A percentile compares a stretch with the other conserved stretches of the same genome.
Conservation (phyloP, 2,888 invertebrate genomes). For the Syritta pipiens region DNA sequence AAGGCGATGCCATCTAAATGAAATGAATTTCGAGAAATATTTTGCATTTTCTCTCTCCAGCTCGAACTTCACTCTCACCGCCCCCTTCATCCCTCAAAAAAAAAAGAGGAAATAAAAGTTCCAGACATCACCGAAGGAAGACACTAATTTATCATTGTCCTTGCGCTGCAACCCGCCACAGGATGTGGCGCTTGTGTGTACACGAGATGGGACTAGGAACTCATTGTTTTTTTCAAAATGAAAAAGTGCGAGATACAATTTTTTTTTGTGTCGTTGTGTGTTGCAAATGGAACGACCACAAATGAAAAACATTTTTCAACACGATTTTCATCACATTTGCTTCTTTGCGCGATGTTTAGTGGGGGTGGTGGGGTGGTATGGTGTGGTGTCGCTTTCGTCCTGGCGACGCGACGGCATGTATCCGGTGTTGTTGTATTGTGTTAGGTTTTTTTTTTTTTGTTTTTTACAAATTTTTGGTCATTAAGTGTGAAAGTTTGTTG, state of each 20-base stretch:
- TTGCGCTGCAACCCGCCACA: conserved; percentile 28
- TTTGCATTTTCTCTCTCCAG: conserved; percentile 61
- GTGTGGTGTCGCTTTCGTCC: not conserved
- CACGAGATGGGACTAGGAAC: not conserved
- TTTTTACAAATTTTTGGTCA: conserved; percentile 26
- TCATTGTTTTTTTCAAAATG: conserved; percentile 31
- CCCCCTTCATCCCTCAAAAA: not conserved
- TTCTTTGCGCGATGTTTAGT: conserved; percentile 9
- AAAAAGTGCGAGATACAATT: conserved; percentile 12
- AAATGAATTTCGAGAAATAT: conserved; percentile 52
- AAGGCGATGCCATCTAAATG: conserved; percentile 16
- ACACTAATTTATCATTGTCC: conserved; percentile 62
- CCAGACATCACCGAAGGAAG: conserved; percentile 22
- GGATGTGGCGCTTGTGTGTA: conserved; percentile 4
- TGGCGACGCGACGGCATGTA: not conserved
- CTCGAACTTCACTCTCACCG: conserved; percentile 1
- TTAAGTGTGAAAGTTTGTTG: conserved; percentile 43
- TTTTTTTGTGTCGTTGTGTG: not conserved
- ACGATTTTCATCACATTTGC: conserved; percentile 57
- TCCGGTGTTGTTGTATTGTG: too few species aligned
- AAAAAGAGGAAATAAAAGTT: conserved; percentile 23
- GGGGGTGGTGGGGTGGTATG: not conserved
- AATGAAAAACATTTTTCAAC: conserved; percentile 62
- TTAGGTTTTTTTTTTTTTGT: not conserved
- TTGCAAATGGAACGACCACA: conserved; percentile 48